phyloP scores from a whole-genome alignment of 2,888 invertebrate genomes.

The Ormyrus pomaceus region DNA sequence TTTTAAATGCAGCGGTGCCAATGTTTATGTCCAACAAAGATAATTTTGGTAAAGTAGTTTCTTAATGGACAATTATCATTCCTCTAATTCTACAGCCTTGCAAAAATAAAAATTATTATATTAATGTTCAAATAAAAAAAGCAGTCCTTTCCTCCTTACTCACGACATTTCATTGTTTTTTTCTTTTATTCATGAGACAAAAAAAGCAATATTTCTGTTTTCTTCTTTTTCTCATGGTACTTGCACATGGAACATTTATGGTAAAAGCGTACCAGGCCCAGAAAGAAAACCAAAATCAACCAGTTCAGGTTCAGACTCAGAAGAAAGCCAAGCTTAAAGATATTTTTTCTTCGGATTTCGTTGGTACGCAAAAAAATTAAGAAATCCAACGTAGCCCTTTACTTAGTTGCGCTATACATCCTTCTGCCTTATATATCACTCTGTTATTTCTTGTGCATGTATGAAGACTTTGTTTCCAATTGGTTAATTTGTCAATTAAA shows the following conservation, averaged over 20 bases:
- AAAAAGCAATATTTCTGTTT: conserved; percentile 46
- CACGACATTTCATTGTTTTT: conserved; percentile 12
- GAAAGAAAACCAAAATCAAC: conserved; percentile 74
- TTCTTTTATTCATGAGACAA: conserved; percentile 27
- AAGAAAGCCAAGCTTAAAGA: conserved; percentile 91
- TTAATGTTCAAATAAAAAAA: too few relatives aligned
- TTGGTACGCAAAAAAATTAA: conserved; percentile 77
- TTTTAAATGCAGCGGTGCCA: too few relatives aligned
- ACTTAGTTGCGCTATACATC: conserved; percentile 56
- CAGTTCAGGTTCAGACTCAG: conserved; percentile 78
- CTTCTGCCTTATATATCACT: conserved; percentile 43
- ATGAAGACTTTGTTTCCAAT: conserved; percentile 54
- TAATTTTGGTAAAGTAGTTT: too few relatives aligned
- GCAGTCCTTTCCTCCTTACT: background rate
- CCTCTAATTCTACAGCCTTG: too few relatives aligned
- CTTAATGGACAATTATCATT: too few relatives aligned
- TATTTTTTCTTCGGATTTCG: conserved; percentile 90
- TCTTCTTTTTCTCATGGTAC: conserved; percentile 65
- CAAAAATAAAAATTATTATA: too few relatives aligned
- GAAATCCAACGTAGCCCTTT: conserved; percentile 65
- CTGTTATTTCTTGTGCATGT: conserved; percentile 55
- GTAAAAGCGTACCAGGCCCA: conserved; percentile 86
- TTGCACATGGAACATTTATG: conserved; percentile 70
- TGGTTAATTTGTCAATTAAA: conserved; percentile 56
- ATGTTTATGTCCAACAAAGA: too few relatives aligned